A percentile compares a stretch with the other conserved stretches of the same genome.
Conservation (phyloP, 2,113 vertebrate species). For the Pavo muticus region DNA sequence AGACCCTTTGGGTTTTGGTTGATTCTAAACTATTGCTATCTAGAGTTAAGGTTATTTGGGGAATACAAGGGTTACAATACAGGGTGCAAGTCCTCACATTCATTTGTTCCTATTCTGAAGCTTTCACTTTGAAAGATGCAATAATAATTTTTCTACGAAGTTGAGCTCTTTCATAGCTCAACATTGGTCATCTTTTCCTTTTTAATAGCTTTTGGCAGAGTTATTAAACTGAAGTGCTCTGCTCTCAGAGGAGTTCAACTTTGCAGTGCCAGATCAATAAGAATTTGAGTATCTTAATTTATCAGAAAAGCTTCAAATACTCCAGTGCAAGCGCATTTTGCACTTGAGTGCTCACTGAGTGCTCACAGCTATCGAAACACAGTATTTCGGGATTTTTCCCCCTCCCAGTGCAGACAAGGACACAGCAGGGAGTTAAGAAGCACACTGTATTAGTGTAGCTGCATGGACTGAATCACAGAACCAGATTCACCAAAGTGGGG, state of each 20-base stretch:
- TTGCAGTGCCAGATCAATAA: background rate
- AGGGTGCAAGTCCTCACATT: background rate
- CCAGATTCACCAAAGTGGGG: background rate
- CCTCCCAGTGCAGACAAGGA: background rate
- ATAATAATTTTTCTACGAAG: background rate
- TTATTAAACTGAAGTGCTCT: background rate
- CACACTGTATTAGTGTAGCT: background rate
- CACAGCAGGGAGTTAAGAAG: background rate
- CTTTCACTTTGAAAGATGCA: background rate
- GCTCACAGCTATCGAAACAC: background rate
- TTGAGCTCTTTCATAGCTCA: background rate
- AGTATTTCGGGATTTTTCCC: background rate
- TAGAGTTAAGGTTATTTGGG: rapidly evolving
- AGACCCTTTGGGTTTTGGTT: rapidly evolving
- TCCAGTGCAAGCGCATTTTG: background rate
- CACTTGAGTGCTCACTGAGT: background rate
- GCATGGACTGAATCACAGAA: background rate
- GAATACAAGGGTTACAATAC: background rate
- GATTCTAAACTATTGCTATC: background rate
- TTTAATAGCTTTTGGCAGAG: background rate
- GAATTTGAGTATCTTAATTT: background rate
- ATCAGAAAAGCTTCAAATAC: background rate
- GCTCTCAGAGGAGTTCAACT: background rate
- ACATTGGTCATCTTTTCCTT: background rate
- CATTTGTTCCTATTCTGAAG: background rate